Evolutionary conservation across 2,113 vertebrate genomes (phyloP).

Genomic region (Zosterops hypoxanthus): DNA sequence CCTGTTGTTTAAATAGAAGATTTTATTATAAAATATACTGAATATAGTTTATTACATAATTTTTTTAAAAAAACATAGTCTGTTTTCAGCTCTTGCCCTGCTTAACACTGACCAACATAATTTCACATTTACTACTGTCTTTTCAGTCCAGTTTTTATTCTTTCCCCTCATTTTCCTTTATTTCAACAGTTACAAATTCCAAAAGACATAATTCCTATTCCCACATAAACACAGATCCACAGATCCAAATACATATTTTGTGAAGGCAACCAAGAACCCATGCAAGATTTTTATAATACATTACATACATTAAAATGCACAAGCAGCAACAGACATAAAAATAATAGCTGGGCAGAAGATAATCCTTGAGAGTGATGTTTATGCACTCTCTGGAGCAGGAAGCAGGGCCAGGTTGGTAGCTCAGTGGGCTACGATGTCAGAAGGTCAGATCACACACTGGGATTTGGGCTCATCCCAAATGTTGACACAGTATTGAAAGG

Average conservation of each 20-base stretch:
- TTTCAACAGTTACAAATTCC: neutral
- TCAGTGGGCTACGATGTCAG: neutral
- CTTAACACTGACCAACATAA: neutral
- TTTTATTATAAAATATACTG: neutral
- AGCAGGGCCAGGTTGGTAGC: neutral
- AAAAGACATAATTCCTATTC: neutral
- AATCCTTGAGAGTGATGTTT: neutral
- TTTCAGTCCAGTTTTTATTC: neutral
- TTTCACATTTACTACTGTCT: neutral
- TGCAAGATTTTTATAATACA: neutral
- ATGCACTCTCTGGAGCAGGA: neutral
- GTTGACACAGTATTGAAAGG: slow-evolving; percentile 1
- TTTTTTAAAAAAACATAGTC: neutral
- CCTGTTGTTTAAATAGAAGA: neutral
- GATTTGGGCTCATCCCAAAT: slow-evolving; percentile 36
- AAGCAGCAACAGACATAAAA: neutral
- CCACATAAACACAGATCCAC: neutral
- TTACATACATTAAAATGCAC: neutral
- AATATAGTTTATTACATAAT: neutral
- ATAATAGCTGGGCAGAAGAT: neutral
- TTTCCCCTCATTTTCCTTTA: neutral
- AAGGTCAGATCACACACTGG: slow-evolving; percentile 22
- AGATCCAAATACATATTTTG: neutral
- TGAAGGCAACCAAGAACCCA: neutral
- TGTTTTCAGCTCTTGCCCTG: neutral